These are phyloP conservation scores for Lophura swinhoii DNA, from an alignment of 2,797 vertebrate species.

Conservation along the genomic window DNA sequence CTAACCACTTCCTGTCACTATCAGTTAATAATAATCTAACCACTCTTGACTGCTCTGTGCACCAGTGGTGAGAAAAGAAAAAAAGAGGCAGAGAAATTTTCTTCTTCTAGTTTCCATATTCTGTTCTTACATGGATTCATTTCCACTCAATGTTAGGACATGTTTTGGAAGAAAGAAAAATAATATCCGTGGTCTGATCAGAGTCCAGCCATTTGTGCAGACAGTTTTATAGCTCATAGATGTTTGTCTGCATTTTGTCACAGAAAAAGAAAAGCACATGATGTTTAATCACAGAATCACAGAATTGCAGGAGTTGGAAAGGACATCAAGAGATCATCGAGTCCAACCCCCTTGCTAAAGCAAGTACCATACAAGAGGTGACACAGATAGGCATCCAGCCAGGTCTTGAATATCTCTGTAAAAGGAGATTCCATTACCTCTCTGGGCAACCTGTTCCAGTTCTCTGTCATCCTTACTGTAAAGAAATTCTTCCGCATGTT, in stretches of 20 bases:
- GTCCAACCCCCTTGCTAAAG: too few relatives aligned
- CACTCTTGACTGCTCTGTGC: not conserved
- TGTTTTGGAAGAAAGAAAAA: not conserved
- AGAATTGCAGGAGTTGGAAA: too few relatives aligned
- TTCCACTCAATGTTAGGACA: not conserved
- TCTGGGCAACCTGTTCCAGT: too few relatives aligned
- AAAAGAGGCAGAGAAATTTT: not conserved
- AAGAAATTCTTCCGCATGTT: too few relatives aligned
- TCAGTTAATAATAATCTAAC: not conserved
- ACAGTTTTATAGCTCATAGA: not conserved
- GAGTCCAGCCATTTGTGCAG: not conserved
- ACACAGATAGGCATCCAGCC: too few relatives aligned
- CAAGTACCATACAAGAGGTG: too few relatives aligned
- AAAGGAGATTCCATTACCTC: too few relatives aligned
- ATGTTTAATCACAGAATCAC: not conserved
- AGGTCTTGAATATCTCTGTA: too few relatives aligned
- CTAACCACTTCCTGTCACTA: not conserved
- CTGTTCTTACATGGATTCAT: fast-evolving
- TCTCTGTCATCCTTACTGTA: too few relatives aligned
- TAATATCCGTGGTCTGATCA: fast-evolving
- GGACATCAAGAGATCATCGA: too few relatives aligned
- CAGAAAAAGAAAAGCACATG: fast-evolving
- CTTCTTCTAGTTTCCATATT: fast-evolving
- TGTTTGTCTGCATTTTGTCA: not conserved
- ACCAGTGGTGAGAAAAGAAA: not conserved